Evolutionary conservation across 23 tunicate genomes (phyloP), one percentile per base, ranked within the genome.

Genomic region (Styela clava): DNA sequence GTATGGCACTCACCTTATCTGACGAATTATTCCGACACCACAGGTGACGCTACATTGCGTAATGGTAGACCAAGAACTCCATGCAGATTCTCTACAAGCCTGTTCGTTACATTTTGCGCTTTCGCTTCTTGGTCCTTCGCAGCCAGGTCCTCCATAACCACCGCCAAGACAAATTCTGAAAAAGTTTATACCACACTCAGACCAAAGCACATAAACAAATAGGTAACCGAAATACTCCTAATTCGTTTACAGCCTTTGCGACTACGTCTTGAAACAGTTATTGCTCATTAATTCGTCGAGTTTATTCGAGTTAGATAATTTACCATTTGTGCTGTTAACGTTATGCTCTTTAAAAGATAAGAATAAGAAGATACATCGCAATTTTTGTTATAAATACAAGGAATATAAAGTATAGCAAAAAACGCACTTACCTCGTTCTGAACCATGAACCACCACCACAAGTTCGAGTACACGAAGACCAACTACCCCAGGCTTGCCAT

Each of bases 131-230:
- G 85, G 34, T n/a, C 85, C 85, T 22, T 36, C 62, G 64, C 85
- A 82, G 0, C 85, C 85, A 26, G 63, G 34, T 25, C 61, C 74
- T 16, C 85, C 85, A 0, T 44, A 37, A 12, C 30, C 67, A 24
- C 82, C 89, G 37, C 51, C 83, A 22, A 64, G 1, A 65, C 98
- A 94, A 7, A 52, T 31, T 36, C 98, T 73, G 37, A n/a, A 65
- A 65, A 19, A 61, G 20, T 19, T 61, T 61, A 19, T 19, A 61
- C 64, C n/a, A n/a, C n/a, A n/a, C n/a, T n/a, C n/a, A n/a, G n/a
- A n/a, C n/a, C n/a, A n/a, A n/a, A n/a, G n/a, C n/a, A n/a, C n/a
- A n/a, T n/a, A n/a, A n/a, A n/a, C n/a, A n/a, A n/a, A n/a, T n/a
- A n/a, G n/a, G n/a, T n/a, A n/a, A n/a, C n/a, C n/a, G n/a, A n/a